A percentile compares a stretch with the other conserved stretches of the same genome.
These are phyloP conservation scores for Tychaedon coryphoeus DNA, from an alignment of 2,113 vertebrate genomes.

Conservation along the genomic window DNA sequence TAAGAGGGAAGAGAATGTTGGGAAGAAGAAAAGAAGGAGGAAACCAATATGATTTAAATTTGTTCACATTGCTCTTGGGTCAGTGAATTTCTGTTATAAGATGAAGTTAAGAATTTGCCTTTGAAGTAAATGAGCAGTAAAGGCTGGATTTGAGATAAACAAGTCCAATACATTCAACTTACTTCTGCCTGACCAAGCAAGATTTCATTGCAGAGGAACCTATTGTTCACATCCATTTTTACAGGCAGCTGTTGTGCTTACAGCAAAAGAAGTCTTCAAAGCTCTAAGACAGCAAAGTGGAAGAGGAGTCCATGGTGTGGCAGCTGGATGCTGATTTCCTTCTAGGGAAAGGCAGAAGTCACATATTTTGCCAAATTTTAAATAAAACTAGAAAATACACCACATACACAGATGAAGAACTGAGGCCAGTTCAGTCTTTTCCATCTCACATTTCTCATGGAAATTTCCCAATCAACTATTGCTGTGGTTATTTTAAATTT, in stretches of 20 bases:
- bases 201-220: not conserved
- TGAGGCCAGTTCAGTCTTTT: not conserved
- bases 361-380: not conserved
- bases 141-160: slow-evolving; percentile 8
- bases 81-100: slow-evolving; percentile 36
- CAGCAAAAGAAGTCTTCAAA: not conserved
- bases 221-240: not conserved
- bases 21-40: not conserved
- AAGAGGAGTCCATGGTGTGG: not conserved
- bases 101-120: slow-evolving; percentile 42
- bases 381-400: not conserved
- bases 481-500: slow-evolving; percentile 17
- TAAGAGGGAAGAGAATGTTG: not conserved
- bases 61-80: slow-evolving; percentile 58
- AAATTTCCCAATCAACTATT: not conserved
- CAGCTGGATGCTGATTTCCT: not conserved
- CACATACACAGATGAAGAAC: not conserved
- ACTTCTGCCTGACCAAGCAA: slow-evolving; percentile 46
- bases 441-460: not conserved
- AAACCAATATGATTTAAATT: slow-evolving; percentile 43
- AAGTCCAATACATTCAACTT: not conserved
- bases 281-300: not conserved
- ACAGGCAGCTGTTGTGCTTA: not conserved
- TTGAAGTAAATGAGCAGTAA: slow-evolving; percentile 26
- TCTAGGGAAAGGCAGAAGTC: not conserved